Evolutionary conservation across 2,113 vertebrate genomes (phyloP).

Genomic region (Oxyura jamaicensis): DNA sequence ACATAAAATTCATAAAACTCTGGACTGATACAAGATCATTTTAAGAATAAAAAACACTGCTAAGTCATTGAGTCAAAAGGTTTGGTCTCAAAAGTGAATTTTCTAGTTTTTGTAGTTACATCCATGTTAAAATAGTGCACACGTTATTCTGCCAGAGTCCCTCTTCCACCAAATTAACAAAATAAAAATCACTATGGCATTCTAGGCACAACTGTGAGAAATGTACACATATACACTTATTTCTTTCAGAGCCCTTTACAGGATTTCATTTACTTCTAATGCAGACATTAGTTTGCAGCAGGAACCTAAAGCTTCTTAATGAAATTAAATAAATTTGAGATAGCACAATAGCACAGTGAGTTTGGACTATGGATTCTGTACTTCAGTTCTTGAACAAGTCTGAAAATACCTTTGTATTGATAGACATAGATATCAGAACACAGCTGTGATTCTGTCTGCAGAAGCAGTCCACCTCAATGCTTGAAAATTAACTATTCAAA

Average conservation of each 20-base stretch:
- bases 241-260: neutral
- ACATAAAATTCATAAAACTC: neutral
- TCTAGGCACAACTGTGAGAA: neutral
- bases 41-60: neutral
- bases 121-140: neutral
- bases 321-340: neutral
- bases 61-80: neutral
- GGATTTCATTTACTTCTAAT: neutral
- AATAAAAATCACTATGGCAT: neutral
- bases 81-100: neutral
- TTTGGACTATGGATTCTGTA: neutral
- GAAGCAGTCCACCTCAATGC: neutral
- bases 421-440: neutral
- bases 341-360: neutral
- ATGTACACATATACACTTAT: fast-evolving
- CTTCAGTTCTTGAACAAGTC: neutral
- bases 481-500: neutral
- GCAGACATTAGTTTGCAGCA: neutral
- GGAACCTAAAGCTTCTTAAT: neutral
- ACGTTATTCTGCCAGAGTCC: neutral
- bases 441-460: neutral
- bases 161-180: neutral
- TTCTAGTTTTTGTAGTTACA: neutral
- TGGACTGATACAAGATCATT: neutral
- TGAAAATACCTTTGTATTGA: neutral